phyloP scores from a whole-genome alignment of 2,888 invertebrate species.

The Ophioninae sp. region DNA sequence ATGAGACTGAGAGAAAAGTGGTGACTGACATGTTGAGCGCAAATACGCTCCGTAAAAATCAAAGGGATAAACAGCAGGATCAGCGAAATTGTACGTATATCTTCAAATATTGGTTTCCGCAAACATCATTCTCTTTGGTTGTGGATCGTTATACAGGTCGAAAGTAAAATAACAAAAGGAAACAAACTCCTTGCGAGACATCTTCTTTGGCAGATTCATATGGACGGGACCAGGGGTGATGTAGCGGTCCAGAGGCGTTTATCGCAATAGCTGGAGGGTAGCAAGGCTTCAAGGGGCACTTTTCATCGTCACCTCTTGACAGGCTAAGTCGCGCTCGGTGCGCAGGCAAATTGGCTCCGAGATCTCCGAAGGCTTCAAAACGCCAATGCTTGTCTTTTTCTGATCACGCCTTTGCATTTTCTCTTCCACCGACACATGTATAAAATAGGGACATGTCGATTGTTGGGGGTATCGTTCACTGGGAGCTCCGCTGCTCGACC shows the following conservation, averaged over 20 bases:
- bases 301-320: constrained; percentile 68
- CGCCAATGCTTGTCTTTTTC: constrained; percentile 41
- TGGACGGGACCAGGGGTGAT: constrained; percentile 27
- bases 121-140: constrained; percentile 16
- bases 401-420: constrained; percentile 12
- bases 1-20: constrained; percentile 4
- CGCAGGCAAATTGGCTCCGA: constrained; percentile 65
- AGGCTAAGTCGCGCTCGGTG: constrained; percentile 60
- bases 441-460: background rate
- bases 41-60: constrained; percentile 33
- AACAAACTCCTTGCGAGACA: background rate
- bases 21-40: background rate
- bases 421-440: background rate
- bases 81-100: constrained; percentile 60
- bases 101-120: constrained; percentile 64
- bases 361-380: constrained; percentile 57
- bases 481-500: background rate
- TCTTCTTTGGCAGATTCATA: constrained; percentile 3
- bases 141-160: constrained; percentile 5
- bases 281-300: constrained; percentile 52
- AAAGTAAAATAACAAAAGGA: background rate
- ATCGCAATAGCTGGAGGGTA: constrained; percentile 25
- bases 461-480: background rate
- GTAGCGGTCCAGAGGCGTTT: constrained; percentile 30
- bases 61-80: constrained; percentile 61